These are phyloP conservation scores for Oxyteleia sp. DNA, from an alignment of 2,888 invertebrate genomes.

Conservation along the genomic window DNA sequence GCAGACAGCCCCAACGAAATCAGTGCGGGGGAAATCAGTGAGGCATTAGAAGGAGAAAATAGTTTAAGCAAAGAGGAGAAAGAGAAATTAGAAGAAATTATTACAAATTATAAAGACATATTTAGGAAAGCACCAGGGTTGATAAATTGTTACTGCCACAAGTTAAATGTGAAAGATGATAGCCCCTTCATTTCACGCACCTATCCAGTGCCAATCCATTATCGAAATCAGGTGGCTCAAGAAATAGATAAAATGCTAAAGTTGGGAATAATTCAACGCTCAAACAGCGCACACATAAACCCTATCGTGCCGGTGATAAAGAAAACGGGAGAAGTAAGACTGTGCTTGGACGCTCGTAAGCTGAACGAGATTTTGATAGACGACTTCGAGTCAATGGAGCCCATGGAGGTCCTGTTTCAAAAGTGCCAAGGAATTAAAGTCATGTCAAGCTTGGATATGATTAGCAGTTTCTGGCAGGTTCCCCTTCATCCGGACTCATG, in stretches of 20 bases:
- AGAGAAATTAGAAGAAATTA: no score
- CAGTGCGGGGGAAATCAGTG: no score
- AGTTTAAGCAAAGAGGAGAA: no score
- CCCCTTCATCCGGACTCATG: background rate
- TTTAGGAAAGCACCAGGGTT: background rate
- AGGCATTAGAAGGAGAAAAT: no score
- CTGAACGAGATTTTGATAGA: no score
- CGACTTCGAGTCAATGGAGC: no score
- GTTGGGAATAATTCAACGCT: no score
- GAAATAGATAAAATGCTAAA: background rate
- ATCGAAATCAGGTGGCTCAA: background rate
- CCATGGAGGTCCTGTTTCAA: no score
- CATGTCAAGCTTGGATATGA: constrained; percentile 1
- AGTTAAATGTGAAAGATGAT: no score
- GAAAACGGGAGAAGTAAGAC: background rate
- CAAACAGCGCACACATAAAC: background rate
- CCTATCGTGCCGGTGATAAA: background rate
- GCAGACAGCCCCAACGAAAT: no score
- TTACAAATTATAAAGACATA: no score
- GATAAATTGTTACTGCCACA: background rate
- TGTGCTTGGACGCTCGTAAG: constrained; percentile 20
- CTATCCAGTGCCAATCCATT: background rate
- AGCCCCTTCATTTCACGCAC: background rate
- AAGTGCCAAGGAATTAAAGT: no score
- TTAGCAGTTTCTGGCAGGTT: constrained; percentile 6